Evolutionary conservation across 2,113 vertebrate genomes (phyloP), one percentile per base, ranked within the genome.

Genomic region (Rhadina sibilatrix): DNA sequence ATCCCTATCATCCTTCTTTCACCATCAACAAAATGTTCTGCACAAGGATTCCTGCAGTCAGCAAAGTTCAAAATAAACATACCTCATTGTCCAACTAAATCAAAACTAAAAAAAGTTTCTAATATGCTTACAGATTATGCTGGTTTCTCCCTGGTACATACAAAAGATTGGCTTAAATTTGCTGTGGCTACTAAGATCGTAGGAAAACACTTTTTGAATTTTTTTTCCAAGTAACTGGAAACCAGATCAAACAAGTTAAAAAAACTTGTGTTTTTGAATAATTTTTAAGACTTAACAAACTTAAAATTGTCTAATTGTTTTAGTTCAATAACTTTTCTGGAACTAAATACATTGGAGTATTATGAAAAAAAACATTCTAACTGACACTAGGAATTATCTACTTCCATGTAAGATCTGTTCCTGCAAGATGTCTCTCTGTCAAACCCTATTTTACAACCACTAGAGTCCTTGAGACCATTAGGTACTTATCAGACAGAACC

Each of bases 401-500:
- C 75, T 91, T 94, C 60, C 40, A 50, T 72, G 59, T 90, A 89
- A 83, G 91, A 91, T 65, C 76, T 92, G 50, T 80, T 93, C 44
- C 50, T 87, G 44, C 33, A 91, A 94, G 87, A 81, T 84, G 59
- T 85, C 35, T 93, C 18, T 44, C 47, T 94, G 87, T 72, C 92
- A 89, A 92, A 72, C 38, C 63, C 30, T 77, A 40, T 93, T 90
- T 95, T 94, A 38, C 46, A 69, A 92, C 57, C 37, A 69, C 49
- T 61, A 72, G 57, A 88, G 78, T 49, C 68, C 25, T 81, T 72
- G 42, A 78, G 91, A 94, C 25, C 13, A 38, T 81, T 93, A 83
- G 46, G 22, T 64, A 68, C 42, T 61, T 94, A 40, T 61, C 60
- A 90, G 46, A 72, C 0, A 0, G 64, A 96, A 93, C 54, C 37